Evolutionary conservation across 2,888 invertebrate genomes (phyloP), one percentile per base, ranked within the genome.

Genomic region (Ganaspis brasiliensis): DNA sequence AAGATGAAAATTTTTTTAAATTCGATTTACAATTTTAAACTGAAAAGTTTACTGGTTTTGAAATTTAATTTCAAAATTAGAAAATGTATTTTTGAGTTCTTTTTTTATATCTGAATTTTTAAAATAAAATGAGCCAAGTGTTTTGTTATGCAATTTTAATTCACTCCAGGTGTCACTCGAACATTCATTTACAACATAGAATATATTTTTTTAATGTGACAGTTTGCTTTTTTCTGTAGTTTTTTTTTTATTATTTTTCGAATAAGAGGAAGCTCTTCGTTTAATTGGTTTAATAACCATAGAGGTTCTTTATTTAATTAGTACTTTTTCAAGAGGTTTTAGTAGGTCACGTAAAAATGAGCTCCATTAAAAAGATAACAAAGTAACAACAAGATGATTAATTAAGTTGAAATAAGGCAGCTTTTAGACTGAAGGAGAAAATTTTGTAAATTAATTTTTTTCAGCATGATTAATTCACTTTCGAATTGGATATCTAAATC

Each of bases 271-370:
- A 63, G 63, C 63, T 63, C 63, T 63, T 40, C 24, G 63, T 63
- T 3, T 24, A 40, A 63, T 40, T 63, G 40, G 14, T 63, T 40
- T 63, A 63, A 63, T 63, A 63, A 40, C 14, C 40, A 40, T 63
- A 63, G 40, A 40, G 63, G 63, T 63, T 63, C 63, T 63, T 63
- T 40, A 40, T 40, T 40, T 63, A 40, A 63, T 63, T 63, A 40
- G 40, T n/a, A 63, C 21, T 1, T 63, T 63, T 37, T 24, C 40
- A 63, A 21, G 16, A 63, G 63, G 40, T 63, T 63, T 63, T 63
- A 61, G 37, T 61, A 21, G 40, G 40, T 63, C 40, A 63, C 8
- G 24, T 63, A 63, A 63, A 37, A 63, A 63, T 63, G 14, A 40
- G 8, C 19, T 63, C 8, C 12, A 63, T 24, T 14, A 21, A 24